Evolutionary conservation across 2,797 vertebrate species (phyloP).

Genomic region (Sebastes kiyomatsui): DNA sequence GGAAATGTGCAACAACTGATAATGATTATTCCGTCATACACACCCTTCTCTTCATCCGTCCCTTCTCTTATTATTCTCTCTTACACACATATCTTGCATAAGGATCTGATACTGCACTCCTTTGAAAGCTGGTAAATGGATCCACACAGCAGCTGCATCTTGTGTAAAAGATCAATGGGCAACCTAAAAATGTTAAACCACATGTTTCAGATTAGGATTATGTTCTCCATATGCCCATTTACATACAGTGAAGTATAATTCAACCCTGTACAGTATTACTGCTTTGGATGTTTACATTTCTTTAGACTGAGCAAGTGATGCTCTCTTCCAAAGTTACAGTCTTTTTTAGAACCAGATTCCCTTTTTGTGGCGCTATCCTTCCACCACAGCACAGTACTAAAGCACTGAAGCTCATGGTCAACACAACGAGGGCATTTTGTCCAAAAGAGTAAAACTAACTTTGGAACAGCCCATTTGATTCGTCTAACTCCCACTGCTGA

Average conservation of each 20-base stretch:
- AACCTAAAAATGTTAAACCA: background rate
- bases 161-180: conserved; percentile 6
- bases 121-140: background rate
- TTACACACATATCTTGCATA: background rate
- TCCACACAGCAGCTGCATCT: conserved; percentile 1
- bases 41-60: background rate
- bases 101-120: background rate
- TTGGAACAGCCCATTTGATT: too few species aligned
- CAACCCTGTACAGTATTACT: background rate
- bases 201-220: conserved; percentile 5
- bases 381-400: background rate
- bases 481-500: too few species aligned
- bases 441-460: too few species aligned
- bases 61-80: background rate
- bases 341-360: background rate
- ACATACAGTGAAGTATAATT: background rate
- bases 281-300: background rate
- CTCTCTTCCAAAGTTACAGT: background rate
- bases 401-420: background rate
- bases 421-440: background rate
- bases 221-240: background rate
- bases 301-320: background rate
- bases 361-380: background rate
- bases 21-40: conserved; percentile 1
- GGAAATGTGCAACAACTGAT: conserved; percentile 10